Base-by-base conservation (phyloP, 2,888 invertebrate species). In the Tetrapedia diversipes region DNA sequence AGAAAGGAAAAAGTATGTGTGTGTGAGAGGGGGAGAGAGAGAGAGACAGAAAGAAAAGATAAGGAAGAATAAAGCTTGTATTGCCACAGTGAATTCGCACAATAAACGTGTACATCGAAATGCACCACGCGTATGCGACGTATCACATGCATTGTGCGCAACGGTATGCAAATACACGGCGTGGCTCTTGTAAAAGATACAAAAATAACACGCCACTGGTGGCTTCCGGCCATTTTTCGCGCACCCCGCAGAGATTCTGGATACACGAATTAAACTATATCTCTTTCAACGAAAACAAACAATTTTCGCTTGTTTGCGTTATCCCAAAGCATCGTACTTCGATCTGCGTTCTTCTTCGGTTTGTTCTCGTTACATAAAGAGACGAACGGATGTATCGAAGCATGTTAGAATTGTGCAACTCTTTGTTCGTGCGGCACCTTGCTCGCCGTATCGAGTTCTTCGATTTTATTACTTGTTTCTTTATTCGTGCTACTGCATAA, bases 181-280 rank as follows among this genome's bases (percentile, higher is more conserved):
- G 29, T 11, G 47, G 24, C 39, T 61, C 49, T 53, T 37, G 43
- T 51, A 57, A 57, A 63, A 61, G 11, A 32, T n/a, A 16, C 4
- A 27, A 49, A 27, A 49, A 49, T 27, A 51, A 7, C n/a, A 3
- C 16, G 10, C n/a, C 27, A 51, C 4, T n/a, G 2, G 19, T 10
- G 27, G 49, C 49, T 51, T 51, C 49, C 27, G 27, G 0, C n/a
- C 8, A 10, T 27, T 10, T 49, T 24, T 4, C 2, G 61, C 61
- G 66, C 29, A 69, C 19, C 37, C 27, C 22, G 41, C 49, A 14
- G 19, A 69, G 43, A 59, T 74, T 59, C 34, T 32, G 11, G 11
- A n/a, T n/a, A 8, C n/a, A 1, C 37, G 60, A 34, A 69, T 41
- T 76, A 67, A 67, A n/a, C n/a, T n/a, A n/a, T n/a, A n/a, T n/a